Conservation (phyloP, 2,888 invertebrate species). For the Cerastis leucographa region DNA sequence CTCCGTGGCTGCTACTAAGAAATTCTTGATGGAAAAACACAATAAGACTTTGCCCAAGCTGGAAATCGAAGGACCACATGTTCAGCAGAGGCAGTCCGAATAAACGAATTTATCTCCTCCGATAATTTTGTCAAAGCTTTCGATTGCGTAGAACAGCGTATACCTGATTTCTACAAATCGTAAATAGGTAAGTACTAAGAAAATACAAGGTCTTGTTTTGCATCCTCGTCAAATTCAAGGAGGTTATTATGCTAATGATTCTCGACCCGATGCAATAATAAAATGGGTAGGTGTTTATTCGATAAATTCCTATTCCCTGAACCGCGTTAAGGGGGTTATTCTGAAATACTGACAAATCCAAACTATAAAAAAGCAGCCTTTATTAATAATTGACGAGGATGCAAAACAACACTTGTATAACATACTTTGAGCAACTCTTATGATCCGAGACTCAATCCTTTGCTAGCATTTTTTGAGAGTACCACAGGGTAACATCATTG, state of each 20-base stretch:
- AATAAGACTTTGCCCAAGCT: neutral
- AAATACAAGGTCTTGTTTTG: too few relatives aligned
- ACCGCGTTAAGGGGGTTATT: too few relatives aligned
- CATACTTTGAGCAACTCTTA: conserved; percentile 1
- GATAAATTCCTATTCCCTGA: too few relatives aligned
- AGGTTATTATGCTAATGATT: too few relatives aligned
- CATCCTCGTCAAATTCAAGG: too few relatives aligned
- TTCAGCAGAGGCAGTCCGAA: neutral
- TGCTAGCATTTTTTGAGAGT: neutral
- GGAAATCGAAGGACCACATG: neutral
- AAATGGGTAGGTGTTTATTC: too few relatives aligned
- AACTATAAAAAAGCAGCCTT: too few relatives aligned
- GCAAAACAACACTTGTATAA: too few relatives aligned
- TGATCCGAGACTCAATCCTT: neutral
- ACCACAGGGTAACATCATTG: neutral
- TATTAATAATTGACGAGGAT: too few relatives aligned
- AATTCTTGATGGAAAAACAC: neutral
- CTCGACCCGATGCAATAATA: too few relatives aligned
- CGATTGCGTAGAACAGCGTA: neutral
- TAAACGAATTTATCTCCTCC: neutral
- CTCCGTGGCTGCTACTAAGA: neutral
- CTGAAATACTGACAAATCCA: too few relatives aligned
- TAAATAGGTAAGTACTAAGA: neutral
- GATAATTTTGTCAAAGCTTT: neutral
- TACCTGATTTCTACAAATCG: neutral